Base-by-base conservation (phyloP, 2,113 vertebrate species). In the Catagonus wagneri region DNA sequence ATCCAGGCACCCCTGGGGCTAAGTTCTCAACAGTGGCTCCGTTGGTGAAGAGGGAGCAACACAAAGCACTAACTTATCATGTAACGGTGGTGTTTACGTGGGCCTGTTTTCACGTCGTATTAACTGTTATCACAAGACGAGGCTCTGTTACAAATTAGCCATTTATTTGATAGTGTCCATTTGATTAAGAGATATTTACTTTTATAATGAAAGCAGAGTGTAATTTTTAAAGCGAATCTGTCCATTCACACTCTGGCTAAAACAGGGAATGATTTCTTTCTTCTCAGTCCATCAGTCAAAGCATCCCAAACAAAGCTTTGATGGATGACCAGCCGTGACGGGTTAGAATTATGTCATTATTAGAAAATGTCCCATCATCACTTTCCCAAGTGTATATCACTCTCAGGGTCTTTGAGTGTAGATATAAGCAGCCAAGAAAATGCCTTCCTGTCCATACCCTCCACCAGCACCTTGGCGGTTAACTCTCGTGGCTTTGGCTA, bases 211-310 rank as follows among this genome's bases (percentile, higher is more conserved):
- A 97, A 75, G 66, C 60, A 83, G 52, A 63, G 1, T 36, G n/a
- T 5, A 92, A 54, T 83, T 81, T 94, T 71, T 50, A 90, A 84
- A 92, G 32, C 87, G 12, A 94, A 86, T 79, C 25, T 68, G 15
- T 79, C 10, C 22, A 12, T 74, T 97, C 22, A 7, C 60, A 92
- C 75, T 79, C 39, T 61, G 78, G 39, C 50, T 88, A 89, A 92
- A 84, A 81, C 29, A 89, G 14, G 6, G 27, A 93, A 85, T 83
- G 27, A 36, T 94, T 83, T 87, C 20, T 44, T 89, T 89, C 69
- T 91, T 97, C 44, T 92, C 12, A 86, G 71, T 83, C 66, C 13
- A 89, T 96, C 88, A 87, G 88, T 86, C 78, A 94, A 97, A 94
- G 14, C 25, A 44, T 89, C 68, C 93, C 20, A 92, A 94, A 92